Evolutionary conservation across 2,797 vertebrate genomes (phyloP), one percentile per base, ranked within the genome.

Genomic region (Erpetoichthys calabaricus): DNA sequence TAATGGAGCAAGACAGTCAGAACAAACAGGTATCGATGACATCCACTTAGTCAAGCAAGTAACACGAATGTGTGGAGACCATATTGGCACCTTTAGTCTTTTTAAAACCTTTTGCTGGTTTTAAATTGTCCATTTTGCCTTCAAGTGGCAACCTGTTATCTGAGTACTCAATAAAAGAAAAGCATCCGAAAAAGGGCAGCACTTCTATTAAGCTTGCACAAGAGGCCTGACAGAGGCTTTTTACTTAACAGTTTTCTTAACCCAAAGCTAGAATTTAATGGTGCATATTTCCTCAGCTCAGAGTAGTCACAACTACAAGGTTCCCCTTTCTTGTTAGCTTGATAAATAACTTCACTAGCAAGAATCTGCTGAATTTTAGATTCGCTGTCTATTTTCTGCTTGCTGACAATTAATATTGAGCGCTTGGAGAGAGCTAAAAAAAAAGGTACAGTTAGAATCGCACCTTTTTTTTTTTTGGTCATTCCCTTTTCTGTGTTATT

Each of bases 321-420:
- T 80, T 79, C 71, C 86, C 85, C 88, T 83, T 73, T 85, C 90
- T 95, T 91, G 88, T 95, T 95, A 92, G 89, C 87, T 91, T 94
- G 91, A 95, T 92, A 90, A 95, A 95, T 91, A 93, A 92, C 91
- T 91, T 90, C 86, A 85, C 90, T 87, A 86, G 86, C 68, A 83
- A 86, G 87, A 95, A 91, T 90, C 83, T 85, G 90, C 89, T 89
- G 87, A 89, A 90, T 92, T 94, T 96, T 97, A 93, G 87, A 87
- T 86, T 80, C 76, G 80, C 89, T 90, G 89, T 92, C 88, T 94
- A 85, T 89, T 88, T 90, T 92, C 80, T 89, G 83, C 85, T 86
- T 82, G 83, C 85, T 85, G 81, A 86, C 90, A 91, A 93, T 97
- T 90, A 95, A 94, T 96, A 25, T 92, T 82, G 86, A 83, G 80